phyloP scores from a whole-genome alignment of 2,797 vertebrate species.

The Falco concolor region DNA sequence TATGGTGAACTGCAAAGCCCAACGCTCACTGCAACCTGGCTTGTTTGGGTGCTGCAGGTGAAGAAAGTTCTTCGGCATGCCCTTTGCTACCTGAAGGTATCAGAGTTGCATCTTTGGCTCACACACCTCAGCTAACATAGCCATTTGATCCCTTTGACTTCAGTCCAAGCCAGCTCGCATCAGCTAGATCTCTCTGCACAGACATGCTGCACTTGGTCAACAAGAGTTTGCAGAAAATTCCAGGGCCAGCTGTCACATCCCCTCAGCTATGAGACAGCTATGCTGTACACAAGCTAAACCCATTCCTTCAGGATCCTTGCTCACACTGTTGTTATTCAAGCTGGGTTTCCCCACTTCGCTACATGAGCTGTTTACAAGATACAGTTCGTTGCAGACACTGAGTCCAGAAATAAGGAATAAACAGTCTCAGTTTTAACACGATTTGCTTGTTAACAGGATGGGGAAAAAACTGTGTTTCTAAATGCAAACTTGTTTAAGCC shows the following conservation, averaged over 20 bases:
- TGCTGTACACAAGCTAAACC: not conserved
- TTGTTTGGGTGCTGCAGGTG: not conserved
- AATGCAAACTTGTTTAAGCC: not conserved
- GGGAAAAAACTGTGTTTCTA: not conserved
- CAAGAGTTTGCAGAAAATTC: not conserved
- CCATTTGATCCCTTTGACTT: not conserved
- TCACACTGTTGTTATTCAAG: not conserved
- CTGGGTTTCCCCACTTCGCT: not conserved
- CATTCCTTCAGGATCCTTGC: not conserved
- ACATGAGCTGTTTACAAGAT: not conserved
- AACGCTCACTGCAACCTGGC: not conserved
- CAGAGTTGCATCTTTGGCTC: not conserved
- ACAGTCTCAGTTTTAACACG: not conserved
- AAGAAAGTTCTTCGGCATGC: not conserved
- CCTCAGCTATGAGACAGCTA: not conserved
- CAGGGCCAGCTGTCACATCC: conserved; percentile 7
- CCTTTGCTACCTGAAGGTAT: not conserved
- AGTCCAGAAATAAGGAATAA: not conserved
- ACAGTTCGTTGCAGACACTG: not conserved
- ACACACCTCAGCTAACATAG: not conserved
- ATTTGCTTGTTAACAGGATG: not conserved
- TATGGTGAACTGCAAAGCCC: not conserved
- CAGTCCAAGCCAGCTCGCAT: not conserved
- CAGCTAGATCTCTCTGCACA: not conserved
- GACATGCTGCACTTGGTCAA: not conserved